Conservation (phyloP, 2,113 vertebrate species). For the Barbus barbus region DNA sequence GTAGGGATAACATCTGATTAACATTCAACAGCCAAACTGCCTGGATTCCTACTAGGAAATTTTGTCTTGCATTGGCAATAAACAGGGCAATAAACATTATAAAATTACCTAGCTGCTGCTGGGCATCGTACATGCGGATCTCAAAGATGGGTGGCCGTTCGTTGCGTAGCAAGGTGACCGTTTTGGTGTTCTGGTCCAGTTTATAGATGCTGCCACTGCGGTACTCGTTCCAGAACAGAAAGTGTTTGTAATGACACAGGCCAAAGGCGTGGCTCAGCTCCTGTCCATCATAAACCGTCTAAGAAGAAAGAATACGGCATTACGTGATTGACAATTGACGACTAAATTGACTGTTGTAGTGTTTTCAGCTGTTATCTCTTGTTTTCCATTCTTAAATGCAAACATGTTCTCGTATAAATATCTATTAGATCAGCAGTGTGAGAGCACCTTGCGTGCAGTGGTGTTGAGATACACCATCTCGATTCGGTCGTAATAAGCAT, state of each 20-base stretch:
- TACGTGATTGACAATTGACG: background rate
- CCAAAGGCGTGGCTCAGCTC: conserved; percentile 96
- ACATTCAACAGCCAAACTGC: background rate
- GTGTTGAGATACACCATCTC: conserved; percentile 95
- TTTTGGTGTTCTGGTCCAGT: conserved; percentile 82
- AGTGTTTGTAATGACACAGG: conserved; percentile 94
- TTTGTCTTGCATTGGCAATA: background rate
- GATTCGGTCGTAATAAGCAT: conserved; percentile 96
- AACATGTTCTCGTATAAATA: background rate
- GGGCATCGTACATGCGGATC: conserved; percentile 96
- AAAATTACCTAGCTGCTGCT: conserved; percentile 86
- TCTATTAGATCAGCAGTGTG: background rate
- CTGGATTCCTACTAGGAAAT: background rate
- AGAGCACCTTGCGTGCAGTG: conserved; percentile 85
- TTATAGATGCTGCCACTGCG: conserved; percentile 95
- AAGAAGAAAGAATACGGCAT: background rate
- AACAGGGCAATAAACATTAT: background rate
- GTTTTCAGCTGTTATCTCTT: background rate
- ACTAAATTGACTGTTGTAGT: background rate
- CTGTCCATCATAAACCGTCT: conserved; percentile 93
- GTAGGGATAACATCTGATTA: background rate
- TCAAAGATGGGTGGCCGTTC: conserved; percentile 97
- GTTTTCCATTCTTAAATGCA: background rate
- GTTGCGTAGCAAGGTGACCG: conserved; percentile 84
- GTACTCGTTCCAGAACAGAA: conserved; percentile 98